Percentiles rank a stretch among this genome's conserved stretches.
Conservation (phyloP, 1,140 invertebrate genomes). For the Drosophila quadrilineata region DNA sequence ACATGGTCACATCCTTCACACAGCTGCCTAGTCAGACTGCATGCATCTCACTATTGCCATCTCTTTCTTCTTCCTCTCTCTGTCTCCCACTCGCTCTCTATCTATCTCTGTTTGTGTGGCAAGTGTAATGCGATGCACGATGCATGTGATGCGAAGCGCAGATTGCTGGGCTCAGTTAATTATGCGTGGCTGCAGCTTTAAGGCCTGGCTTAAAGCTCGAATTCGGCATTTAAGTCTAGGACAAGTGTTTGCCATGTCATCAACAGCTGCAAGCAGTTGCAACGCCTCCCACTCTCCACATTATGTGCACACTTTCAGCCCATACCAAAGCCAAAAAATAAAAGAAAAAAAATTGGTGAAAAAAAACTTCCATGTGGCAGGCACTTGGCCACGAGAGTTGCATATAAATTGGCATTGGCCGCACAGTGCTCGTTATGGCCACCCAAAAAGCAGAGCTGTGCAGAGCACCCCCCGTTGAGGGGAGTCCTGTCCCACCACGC, state of each 20-base stretch:
- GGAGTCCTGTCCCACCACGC: neutral
- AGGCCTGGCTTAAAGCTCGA: constrained; percentile 52
- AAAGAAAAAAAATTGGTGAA: too few relatives aligned
- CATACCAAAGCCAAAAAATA: constrained; percentile 57
- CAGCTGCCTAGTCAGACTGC: too few relatives aligned
- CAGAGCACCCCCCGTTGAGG: neutral
- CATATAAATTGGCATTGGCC: constrained; percentile 71
- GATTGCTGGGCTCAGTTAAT: constrained; percentile 59
- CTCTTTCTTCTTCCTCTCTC: constrained; percentile 14
- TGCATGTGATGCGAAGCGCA: constrained; percentile 41
- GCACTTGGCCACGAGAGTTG: constrained; percentile 46
- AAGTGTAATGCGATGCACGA: constrained; percentile 40
- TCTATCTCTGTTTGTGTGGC: constrained; percentile 16
- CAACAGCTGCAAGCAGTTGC: constrained; percentile 1
- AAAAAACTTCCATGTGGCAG: constrained; percentile 47
- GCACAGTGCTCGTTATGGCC: constrained; percentile 21
- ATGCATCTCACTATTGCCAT: too few relatives aligned
- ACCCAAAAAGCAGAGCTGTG: constrained; percentile 6
- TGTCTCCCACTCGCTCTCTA: constrained; percentile 22
- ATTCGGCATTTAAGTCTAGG: constrained; percentile 22
- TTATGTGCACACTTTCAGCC: too few relatives aligned
- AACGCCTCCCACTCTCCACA: too few relatives aligned
- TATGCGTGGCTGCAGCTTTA: constrained; percentile 64
- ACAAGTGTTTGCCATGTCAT: constrained; percentile 62
- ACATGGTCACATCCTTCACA: constrained; percentile 76